These are phyloP conservation scores for Blastomussa wellsi DNA, from an alignment of 92 coral and sea anemone genomes.

Conservation along the genomic window DNA sequence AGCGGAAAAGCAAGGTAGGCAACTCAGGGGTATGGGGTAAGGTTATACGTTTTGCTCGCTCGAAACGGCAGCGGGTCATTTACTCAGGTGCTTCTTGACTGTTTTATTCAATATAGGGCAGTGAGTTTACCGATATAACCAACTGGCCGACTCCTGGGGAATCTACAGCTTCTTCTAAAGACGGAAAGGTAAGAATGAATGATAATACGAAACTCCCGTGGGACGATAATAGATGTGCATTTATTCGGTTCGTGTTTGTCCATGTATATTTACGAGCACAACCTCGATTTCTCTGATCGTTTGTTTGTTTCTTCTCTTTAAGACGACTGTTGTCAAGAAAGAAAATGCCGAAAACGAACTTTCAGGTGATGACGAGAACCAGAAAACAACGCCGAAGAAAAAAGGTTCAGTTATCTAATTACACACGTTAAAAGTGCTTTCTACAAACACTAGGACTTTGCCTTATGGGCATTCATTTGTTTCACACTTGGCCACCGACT, in stretches of 20 bases:
- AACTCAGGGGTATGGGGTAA: constrained; percentile 38
- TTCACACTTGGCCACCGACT: neutral
- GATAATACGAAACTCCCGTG: neutral
- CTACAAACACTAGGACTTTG: constrained; percentile 11
- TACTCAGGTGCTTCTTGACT: constrained; percentile 18
- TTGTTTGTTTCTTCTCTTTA: constrained; percentile 1
- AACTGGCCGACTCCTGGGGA: constrained; percentile 99
- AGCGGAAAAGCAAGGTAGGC: constrained; percentile 79
- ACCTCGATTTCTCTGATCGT: neutral
- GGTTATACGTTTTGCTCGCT: constrained; percentile 21
- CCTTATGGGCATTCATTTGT: neutral
- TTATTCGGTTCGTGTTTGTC: constrained; percentile 42
- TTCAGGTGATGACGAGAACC: constrained; percentile 62
- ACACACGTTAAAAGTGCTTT: neutral
- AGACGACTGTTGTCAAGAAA: constrained; percentile 62
- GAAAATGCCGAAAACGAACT: constrained; percentile 77
- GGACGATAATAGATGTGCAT: constrained; percentile 23
- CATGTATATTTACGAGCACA: constrained; percentile 22
- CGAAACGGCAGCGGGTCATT: constrained; percentile 22
- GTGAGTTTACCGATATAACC: constrained; percentile 87
- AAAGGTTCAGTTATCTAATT: constrained; percentile 57
- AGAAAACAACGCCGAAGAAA: constrained; percentile 84
- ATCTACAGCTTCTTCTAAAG: constrained; percentile 63
- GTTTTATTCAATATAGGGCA: constrained; percentile 61
- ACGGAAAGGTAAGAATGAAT: constrained; percentile 27